phyloP scores from a whole-genome alignment of 2,113 vertebrate species.

The Lota lota region DNA sequence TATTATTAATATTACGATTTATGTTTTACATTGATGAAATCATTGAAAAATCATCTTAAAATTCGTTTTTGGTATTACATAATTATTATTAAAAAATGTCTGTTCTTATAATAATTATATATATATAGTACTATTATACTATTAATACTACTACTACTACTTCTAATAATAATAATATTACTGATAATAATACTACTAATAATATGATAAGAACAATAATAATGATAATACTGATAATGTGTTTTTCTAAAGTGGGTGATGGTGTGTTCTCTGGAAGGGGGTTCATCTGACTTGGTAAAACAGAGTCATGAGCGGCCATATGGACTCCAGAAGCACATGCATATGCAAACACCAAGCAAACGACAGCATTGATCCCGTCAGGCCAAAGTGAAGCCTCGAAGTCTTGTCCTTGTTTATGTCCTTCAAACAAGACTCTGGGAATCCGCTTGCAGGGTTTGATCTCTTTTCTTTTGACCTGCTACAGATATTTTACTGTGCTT shows the following conservation, averaged over 20 bases:
- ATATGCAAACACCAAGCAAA: slow-evolving; percentile 57
- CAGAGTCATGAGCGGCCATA: slow-evolving; percentile 44
- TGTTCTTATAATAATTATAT: background rate
- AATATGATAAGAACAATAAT: too few species aligned
- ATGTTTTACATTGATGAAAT: too few species aligned
- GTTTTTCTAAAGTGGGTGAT: too few species aligned
- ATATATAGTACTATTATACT: background rate
- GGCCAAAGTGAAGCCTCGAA: slow-evolving; percentile 37
- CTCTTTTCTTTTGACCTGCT: too few species aligned
- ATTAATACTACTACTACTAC: background rate
- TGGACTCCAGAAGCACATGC: slow-evolving; percentile 70
- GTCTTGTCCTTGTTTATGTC: background rate
- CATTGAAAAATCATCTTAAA: background rate
- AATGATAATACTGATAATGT: too few species aligned
- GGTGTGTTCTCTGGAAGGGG: background rate
- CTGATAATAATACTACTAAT: too few species aligned
- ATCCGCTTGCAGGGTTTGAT: background rate
- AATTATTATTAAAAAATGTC: background rate
- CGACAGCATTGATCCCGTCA: slow-evolving; percentile 36
- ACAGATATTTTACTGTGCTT: too few species aligned
- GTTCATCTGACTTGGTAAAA: slow-evolving; percentile 73
- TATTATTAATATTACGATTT: too few species aligned
- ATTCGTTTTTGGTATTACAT: background rate
- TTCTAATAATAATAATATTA: too few species aligned
- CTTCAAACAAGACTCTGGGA: background rate